phyloP scores from a whole-genome alignment of 2,113 vertebrate species.

The Copsychus sechellarum region DNA sequence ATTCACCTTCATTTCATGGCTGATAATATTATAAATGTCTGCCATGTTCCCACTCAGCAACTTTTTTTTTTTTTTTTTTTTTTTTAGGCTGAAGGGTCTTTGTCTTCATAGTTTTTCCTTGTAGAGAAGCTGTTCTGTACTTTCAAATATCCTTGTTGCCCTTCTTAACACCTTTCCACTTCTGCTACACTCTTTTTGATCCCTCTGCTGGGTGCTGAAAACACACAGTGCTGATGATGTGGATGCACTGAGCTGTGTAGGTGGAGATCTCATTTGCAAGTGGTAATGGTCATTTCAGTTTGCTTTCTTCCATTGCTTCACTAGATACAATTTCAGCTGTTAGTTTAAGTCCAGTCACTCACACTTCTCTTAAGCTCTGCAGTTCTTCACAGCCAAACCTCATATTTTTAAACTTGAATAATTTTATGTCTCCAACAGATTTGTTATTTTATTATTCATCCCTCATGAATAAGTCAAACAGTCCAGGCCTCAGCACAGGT shows the following conservation, averaged over 20 bases:
- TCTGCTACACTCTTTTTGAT: not conserved
- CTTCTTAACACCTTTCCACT: not conserved
- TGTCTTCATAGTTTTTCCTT: not conserved
- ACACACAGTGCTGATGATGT: not conserved
- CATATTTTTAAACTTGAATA: not conserved
- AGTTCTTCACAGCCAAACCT: not conserved
- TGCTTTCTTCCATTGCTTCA: not conserved
- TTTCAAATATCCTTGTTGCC: not conserved
- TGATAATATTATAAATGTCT: not conserved
- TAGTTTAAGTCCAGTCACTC: not conserved
- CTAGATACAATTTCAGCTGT: not conserved
- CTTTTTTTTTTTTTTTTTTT: not conserved
- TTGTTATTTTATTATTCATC: slow-evolving; percentile 21
- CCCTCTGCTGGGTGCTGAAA: not conserved
- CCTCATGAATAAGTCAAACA: slow-evolving; percentile 9
- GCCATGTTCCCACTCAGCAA: not conserved
- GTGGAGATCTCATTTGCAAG: not conserved
- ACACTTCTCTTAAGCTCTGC: not conserved
- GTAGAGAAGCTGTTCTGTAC: not conserved
- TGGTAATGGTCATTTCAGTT: not conserved
- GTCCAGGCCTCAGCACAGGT: not conserved
- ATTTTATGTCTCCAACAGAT: not conserved
- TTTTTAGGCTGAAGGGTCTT: not conserved
- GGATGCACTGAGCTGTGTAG: not conserved
- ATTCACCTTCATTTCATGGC: not conserved